A percentile compares a stretch with the other conserved stretches of the same genome.
Conservation (phyloP, 2,113 vertebrate genomes). For the Cairina moschata region DNA sequence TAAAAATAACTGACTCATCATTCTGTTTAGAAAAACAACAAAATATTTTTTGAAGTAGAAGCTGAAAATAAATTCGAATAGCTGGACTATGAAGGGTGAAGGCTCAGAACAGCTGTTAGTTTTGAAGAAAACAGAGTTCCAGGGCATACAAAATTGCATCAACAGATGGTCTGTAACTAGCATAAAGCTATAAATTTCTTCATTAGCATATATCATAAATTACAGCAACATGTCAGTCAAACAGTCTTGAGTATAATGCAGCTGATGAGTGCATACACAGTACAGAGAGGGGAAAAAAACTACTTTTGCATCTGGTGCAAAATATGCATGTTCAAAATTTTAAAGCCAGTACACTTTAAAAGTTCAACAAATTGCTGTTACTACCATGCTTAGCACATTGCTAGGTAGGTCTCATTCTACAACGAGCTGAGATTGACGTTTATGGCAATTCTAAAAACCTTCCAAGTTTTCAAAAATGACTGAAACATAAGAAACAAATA, state of each 20-base stretch:
- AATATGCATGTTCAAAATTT: background rate
- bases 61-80: slow-evolving; percentile 11
- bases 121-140: slow-evolving; percentile 39
- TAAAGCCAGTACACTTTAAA: background rate
- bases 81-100: slow-evolving; percentile 42
- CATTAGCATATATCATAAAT: slow-evolving; percentile 55
- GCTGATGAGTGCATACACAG: background rate
- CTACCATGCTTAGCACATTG: accelerated
- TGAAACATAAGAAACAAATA: background rate
- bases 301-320: background rate
- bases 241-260: background rate
- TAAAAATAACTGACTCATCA: slow-evolving; percentile 39
- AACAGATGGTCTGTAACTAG: slow-evolving; percentile 53
- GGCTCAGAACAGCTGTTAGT: slow-evolving; percentile 23
- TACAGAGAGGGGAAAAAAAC: background rate
- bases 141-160: slow-evolving; percentile 38
- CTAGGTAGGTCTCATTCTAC: background rate
- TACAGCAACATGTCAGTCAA: slow-evolving; percentile 44
- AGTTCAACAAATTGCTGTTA: background rate
- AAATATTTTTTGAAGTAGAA: slow-evolving; percentile 26
- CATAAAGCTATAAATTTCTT: slow-evolving; percentile 54
- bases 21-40: background rate
- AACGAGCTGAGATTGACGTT: background rate
- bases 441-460: background rate
- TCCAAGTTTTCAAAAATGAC: background rate